Base-by-base conservation (phyloP, 92 coral and sea anemone species). In the Phenganax subtilis region DNA sequence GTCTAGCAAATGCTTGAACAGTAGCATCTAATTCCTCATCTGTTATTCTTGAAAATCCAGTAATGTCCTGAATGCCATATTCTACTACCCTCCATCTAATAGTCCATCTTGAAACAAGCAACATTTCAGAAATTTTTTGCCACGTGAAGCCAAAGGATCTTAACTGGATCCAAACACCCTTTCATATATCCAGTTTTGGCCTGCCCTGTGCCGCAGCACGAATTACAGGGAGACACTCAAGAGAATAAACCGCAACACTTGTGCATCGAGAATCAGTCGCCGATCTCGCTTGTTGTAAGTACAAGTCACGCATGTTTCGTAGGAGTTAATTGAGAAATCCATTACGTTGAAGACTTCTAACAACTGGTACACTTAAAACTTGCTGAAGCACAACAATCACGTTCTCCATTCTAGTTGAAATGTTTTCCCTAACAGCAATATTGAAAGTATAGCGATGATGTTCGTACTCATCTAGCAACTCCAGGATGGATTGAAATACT, bases 71-170 rank as follows among this genome's bases (percentile, higher is more conserved):
- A 66, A 85, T 63, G 10, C 88, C 84, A 80, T 77, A 80, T 59
- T 84, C 88, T 31, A 30, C 30, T 62, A 87, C 83, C 67, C 88
- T 59, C 7, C 88, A 73, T 44, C 72, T 52, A 75, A 80, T 16
- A 55, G 90, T 87, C 88, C 88, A 87, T 51, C 90, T 59, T 55
- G 84, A 87, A 15, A 85, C 85, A 84, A 44, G 88, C 54, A 70
- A 83, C 80, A 88, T 81, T 75, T 75, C 70, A 3, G 86, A 81
- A 14, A 85, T 85, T 55, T 75, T 71, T 16, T 60, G 81, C 84
- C 88, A 82, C 10, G 81, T 67, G 60, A 87, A 84, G 11, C 85
- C 88, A 14, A 81, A 54, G 55, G 86, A 84, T 37, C 87, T 29
- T 7, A 87, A 67, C 68, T 86, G 67, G 58, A 86, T 61, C 69